Percentiles rank a stretch among this genome's conserved stretches.
Conservation (phyloP, 2,888 invertebrate species). For the Xylota sylvarum region DNA sequence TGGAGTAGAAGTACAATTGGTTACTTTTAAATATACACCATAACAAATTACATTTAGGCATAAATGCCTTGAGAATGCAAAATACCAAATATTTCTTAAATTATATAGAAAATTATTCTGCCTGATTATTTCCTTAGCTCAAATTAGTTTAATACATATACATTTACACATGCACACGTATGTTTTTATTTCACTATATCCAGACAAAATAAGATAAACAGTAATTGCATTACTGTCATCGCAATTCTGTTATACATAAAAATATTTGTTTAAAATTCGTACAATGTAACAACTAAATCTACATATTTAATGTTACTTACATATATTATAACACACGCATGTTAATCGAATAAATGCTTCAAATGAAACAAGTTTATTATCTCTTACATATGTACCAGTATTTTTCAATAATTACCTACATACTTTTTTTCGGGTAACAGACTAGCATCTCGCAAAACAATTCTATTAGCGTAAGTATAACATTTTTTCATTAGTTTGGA, state of each 20-base stretch:
- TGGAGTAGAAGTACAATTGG: no score
- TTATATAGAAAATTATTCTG: conserved; percentile 41
- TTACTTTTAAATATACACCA: neutral
- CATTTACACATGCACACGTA: no score
- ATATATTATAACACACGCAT: conserved; percentile 83
- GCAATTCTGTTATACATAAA: conserved; percentile 51
- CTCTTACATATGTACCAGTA: no score
- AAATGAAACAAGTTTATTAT: neutral
- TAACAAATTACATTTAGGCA: neutral
- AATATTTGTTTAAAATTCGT: conserved; percentile 78
- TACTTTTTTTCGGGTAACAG: no score
- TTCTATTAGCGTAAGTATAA: no score
- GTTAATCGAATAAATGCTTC: conserved; percentile 57
- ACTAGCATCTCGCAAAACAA: no score
- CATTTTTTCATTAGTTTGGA: no score
- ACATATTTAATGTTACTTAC: conserved; percentile 78
- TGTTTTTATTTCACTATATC: conserved; percentile 1
- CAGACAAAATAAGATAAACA: neutral
- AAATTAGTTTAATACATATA: conserved; percentile 50
- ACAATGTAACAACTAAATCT: conserved; percentile 57
- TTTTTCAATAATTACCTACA: no score
- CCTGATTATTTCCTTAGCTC: conserved; percentile 64
- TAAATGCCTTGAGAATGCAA: neutral
- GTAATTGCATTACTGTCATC: conserved; percentile 3
- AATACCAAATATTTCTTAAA: neutral